A percentile compares a stretch with the other conserved stretches of the same genome.
phyloP scores from a whole-genome alignment of 2,888 invertebrate genomes.

The Minunthozetes semirufus region DNA sequence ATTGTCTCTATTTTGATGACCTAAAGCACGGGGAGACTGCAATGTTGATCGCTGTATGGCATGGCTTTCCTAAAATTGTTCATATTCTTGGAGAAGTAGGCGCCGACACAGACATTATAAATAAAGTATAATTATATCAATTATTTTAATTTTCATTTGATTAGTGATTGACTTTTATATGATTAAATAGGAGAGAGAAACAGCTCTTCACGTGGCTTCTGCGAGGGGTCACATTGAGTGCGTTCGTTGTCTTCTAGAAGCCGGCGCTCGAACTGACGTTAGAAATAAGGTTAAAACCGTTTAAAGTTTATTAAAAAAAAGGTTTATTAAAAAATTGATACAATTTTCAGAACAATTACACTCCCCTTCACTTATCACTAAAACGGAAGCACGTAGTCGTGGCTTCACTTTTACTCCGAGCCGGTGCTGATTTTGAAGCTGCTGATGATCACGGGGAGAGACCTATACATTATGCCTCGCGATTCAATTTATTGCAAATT shows the following conservation, averaged over 20 bases:
- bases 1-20: conserved; percentile 37
- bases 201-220: conserved; percentile 54
- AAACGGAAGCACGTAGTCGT: conserved; percentile 55
- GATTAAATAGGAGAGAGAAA: conserved; percentile 52
- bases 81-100: conserved; percentile 48
- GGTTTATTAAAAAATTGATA: not conserved
- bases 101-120: conserved; percentile 48
- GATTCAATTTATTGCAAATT: conserved; percentile 54
- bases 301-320: not conserved
- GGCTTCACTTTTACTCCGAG: conserved; percentile 57
- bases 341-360: conserved; percentile 50
- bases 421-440: conserved; percentile 57
- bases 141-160: conserved; percentile 14
- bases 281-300: conserved; percentile 50
- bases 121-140: conserved; percentile 46
- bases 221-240: conserved; percentile 54
- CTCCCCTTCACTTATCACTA: conserved; percentile 59
- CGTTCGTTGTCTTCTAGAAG: conserved; percentile 52
- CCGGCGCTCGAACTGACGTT: conserved; percentile 52
- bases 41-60: conserved; percentile 54
- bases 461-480: conserved; percentile 57
- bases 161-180: conserved; percentile 27
- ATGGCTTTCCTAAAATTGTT: conserved; percentile 51
- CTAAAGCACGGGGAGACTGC: conserved; percentile 54
- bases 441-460: conserved; percentile 55